These are phyloP conservation scores for Andrena haemorrhoa DNA, from an alignment of 2,888 invertebrate species.

Conservation along the genomic window DNA sequence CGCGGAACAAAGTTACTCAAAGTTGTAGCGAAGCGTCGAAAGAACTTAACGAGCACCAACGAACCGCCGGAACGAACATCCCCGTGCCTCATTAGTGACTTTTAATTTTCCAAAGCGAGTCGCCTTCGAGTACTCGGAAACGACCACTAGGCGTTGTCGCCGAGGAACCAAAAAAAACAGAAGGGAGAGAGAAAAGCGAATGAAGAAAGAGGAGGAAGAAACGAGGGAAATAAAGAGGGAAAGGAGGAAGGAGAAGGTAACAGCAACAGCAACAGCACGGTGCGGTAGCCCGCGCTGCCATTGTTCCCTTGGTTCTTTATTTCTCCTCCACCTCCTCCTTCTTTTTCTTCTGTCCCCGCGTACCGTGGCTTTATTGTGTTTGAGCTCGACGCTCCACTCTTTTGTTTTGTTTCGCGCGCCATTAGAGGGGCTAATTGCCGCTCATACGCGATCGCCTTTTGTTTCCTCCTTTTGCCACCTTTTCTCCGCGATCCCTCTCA, in stretches of 20 bases:
- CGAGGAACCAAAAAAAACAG: conserved; percentile 30
- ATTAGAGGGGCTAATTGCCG: conserved; percentile 84
- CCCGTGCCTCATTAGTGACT: conserved; percentile 70
- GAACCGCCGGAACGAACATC: conserved; percentile 50
- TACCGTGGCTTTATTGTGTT: conserved; percentile 79
- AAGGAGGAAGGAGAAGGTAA: conserved; percentile 45
- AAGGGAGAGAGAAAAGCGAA: not conserved
- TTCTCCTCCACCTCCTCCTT: conserved; percentile 70
- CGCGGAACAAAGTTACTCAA: conserved; percentile 50
- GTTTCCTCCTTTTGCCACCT: conserved; percentile 78
- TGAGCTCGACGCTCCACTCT: conserved; percentile 78
- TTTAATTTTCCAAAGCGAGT: conserved; percentile 73
- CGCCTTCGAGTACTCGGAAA: conserved; percentile 57
- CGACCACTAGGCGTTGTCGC: conserved; percentile 63
- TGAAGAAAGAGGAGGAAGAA: not conserved
- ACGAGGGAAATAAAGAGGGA: conserved; percentile 17
- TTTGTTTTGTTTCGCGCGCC: conserved; percentile 83
- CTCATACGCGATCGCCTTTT: conserved; percentile 84
- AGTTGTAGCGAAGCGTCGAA: conserved; percentile 48
- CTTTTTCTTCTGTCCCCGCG: conserved; percentile 56
- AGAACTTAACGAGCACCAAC: conserved; percentile 55
- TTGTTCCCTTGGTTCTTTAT: conserved; percentile 80
- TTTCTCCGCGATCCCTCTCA: conserved; percentile 60
- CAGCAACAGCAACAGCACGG: conserved; percentile 73
- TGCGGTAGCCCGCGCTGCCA: conserved; percentile 77